Conservation (phyloP, 2,113 vertebrate species). For the Calcarius ornatus region DNA sequence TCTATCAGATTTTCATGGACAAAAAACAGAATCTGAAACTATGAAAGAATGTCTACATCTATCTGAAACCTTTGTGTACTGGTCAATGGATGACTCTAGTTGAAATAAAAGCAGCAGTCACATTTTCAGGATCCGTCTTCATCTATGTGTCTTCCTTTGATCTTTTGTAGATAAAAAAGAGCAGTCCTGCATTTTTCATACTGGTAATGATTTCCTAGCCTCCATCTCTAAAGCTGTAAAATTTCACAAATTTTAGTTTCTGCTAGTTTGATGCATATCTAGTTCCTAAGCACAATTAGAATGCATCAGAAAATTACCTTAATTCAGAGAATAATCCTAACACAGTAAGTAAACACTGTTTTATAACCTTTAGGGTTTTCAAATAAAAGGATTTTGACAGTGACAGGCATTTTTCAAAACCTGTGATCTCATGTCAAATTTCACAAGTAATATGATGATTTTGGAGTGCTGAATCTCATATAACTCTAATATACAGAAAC, state of each 20-base stretch:
- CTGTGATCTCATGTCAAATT: not conserved
- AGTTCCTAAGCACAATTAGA: not conserved
- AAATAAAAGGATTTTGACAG: not conserved
- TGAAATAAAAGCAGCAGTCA: not conserved
- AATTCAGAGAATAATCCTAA: not conserved
- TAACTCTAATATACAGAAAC: not conserved
- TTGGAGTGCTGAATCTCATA: not conserved
- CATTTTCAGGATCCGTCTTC: not conserved
- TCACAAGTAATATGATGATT: not conserved
- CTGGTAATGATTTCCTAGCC: not conserved
- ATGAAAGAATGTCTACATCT: not conserved
- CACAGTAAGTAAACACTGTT: not conserved
- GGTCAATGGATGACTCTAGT: not conserved
- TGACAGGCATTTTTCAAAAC: not conserved
- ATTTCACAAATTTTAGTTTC: not conserved
- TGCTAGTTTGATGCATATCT: not conserved
- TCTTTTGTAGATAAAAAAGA: not conserved
- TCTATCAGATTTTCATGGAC: not conserved
- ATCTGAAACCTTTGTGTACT: not conserved
- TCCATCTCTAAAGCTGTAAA: not conserved
- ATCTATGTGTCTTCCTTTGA: not conserved
- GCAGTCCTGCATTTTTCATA: not conserved
- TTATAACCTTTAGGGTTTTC: not conserved
- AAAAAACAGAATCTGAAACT: not conserved
- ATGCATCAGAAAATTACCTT: not conserved